Conservation (phyloP, 1,140 invertebrate genomes). For the Acromyrmex echinatior region DNA sequence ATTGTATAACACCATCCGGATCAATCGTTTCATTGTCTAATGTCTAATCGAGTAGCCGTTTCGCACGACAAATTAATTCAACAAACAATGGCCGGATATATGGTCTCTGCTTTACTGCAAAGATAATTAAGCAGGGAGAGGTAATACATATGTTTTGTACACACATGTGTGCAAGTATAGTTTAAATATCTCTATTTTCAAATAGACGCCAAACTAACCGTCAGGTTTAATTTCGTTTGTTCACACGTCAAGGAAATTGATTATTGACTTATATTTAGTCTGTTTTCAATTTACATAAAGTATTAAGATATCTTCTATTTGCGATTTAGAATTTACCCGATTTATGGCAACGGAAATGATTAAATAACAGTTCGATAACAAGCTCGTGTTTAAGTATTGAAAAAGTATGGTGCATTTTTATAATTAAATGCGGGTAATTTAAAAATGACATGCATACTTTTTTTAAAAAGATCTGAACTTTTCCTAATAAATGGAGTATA, state of each 20-base stretch:
- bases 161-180: background rate
- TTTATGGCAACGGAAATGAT: background rate
- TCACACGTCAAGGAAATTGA: background rate
- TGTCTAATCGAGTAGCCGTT: background rate
- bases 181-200: background rate
- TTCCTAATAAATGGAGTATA: background rate
- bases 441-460: slow-evolving; percentile 43
- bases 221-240: background rate
- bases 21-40: background rate
- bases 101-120: background rate
- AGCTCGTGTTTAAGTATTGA: background rate
- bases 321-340: background rate
- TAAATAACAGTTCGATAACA: background rate
- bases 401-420: slow-evolving; percentile 53
- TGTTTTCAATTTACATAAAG: too few relatives aligned
- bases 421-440: slow-evolving; percentile 53
- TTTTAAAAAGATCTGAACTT: background rate
- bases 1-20: background rate
- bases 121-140: background rate
- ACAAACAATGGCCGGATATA: background rate
- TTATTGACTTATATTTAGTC: background rate
- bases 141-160: slow-evolving; percentile 7
- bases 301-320: background rate
- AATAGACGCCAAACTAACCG: background rate
- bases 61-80: background rate